Base-by-base conservation (phyloP, 1,140 invertebrate genomes). In the Drosophila teissieri region DNA sequence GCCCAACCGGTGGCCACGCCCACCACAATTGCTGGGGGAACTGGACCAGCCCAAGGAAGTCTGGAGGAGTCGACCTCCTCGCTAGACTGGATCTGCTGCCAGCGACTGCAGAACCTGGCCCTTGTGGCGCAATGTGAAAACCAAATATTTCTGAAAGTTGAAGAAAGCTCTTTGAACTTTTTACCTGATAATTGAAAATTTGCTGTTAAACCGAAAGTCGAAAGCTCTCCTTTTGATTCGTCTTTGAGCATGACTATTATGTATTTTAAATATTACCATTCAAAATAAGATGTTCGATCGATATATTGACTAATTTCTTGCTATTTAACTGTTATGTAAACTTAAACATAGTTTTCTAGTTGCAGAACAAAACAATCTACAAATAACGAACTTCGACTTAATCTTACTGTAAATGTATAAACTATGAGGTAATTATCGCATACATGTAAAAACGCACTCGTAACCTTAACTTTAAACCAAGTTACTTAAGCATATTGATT, bases 101-200 rank as follows among this genome's bases (percentile, higher is more conserved):
- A 90, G 72, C 86, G 86, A 15, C 64, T 90, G 81, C 81, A 86
- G 84, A 86, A 86, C 56, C 70, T 86, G 83, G 83, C 83, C 63
- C 83, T 86, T 19, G 83, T 88, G 55, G 83, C 83, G 75, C 83
- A 86, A 90, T 89, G 86, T 90, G 86, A 85, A 90, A 90, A 90
- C 85, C 86, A 90, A 90, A 90, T 90, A 90, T 90, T 90, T 90
- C 81, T 90, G 60, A 90, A 84, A 90, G 80, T 90, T 81, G 85
- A 89, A 60, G 84, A 89, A 80, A 90, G 80, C 65, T 73, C 85
- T 90, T 73, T 90, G 70, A 90, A 90, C 86, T 90, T 89, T 89
- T 78, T 89, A 89, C 84, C 84, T 89, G 84, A 89, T 89, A 89
- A 89, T 80, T 89, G 77, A 88, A 84, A 89, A 89, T 80, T 89